Conservation (phyloP, 2,113 vertebrate genomes). For the Psammodynastes pulverulentus region DNA sequence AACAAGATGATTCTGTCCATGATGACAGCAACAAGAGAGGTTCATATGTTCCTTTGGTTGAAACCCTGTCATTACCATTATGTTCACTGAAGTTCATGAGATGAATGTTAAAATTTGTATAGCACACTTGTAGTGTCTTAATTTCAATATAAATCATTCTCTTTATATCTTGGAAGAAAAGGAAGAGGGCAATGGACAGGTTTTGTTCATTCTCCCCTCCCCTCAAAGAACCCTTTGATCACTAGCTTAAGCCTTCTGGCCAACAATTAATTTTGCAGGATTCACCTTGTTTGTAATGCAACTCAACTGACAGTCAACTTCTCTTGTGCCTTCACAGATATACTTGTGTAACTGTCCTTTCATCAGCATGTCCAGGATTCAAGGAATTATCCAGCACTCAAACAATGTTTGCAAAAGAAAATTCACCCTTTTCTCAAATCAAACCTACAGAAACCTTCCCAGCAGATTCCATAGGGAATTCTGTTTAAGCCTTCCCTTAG, state of each 20-base stretch:
- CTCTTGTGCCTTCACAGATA: neutral
- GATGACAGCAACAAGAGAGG: slow-evolving; percentile 44
- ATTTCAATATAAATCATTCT: neutral
- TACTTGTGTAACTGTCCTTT: neutral
- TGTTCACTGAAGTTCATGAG: slow-evolving; percentile 23
- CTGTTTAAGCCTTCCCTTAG: neutral
- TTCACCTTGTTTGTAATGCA: neutral
- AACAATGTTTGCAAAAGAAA: neutral
- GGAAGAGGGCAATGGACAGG: neutral
- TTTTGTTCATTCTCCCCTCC: slow-evolving; percentile 14
- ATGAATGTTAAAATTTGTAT: slow-evolving; percentile 33
- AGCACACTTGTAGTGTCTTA: neutral
- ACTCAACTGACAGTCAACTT: neutral
- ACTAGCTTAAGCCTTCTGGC: slow-evolving; percentile 32
- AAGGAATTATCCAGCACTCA: neutral
- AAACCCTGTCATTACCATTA: slow-evolving; percentile 56
- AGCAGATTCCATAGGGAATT: neutral
- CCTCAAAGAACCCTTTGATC: slow-evolving; percentile 1
- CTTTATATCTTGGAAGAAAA: slow-evolving; percentile 1
- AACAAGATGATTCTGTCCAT: slow-evolving; percentile 32
- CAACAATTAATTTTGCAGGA: slow-evolving; percentile 32
- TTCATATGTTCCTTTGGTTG: slow-evolving; percentile 28
- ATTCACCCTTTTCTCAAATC: neutral
- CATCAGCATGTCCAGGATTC: neutral
- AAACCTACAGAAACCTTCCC: neutral